Evolutionary conservation across 2,888 invertebrate genomes (phyloP).

Genomic region (Syritta pipiens): DNA sequence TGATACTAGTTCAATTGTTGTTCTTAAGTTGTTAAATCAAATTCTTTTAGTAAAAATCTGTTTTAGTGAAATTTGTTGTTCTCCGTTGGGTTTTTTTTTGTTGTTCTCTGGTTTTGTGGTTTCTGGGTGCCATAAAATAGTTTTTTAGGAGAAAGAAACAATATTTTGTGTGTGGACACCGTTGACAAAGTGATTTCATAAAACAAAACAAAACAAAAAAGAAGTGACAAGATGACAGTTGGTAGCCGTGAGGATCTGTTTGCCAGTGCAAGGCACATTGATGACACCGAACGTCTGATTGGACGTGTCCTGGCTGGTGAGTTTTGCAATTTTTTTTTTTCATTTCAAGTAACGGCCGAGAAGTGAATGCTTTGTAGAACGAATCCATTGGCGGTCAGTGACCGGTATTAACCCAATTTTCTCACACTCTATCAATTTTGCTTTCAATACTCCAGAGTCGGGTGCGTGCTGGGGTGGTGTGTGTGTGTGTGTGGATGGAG

Average conservation of each 20-base stretch:
- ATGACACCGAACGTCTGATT: conserved; percentile 78
- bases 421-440: conserved; percentile 28
- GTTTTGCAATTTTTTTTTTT: conserved; percentile 52
- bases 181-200: too few species aligned
- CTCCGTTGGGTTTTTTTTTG: too few species aligned
- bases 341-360: conserved; percentile 23
- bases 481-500: conserved; percentile 29
- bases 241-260: conserved; percentile 78
- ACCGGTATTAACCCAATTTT: conserved; percentile 76
- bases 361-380: conserved; percentile 47
- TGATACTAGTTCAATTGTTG: conserved; percentile 50
- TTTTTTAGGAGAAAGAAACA: too few species aligned
- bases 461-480: background rate
- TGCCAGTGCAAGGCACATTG: conserved; percentile 76
- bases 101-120: too few species aligned
- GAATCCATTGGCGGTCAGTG: conserved; percentile 73
- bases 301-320: conserved; percentile 79
- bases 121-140: conserved; percentile 6
- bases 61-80: conserved; percentile 57
- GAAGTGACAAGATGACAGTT: conserved; percentile 79
- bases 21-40: conserved; percentile 1
- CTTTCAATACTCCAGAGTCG: conserved; percentile 8
- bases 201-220: too few species aligned
- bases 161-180: background rate
- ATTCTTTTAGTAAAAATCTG: conserved; percentile 37